Percentiles rank a stretch among this genome's conserved stretches.
Conservation (phyloP, 1,140 invertebrate genomes). For the Ostrea denselamellosa region DNA sequence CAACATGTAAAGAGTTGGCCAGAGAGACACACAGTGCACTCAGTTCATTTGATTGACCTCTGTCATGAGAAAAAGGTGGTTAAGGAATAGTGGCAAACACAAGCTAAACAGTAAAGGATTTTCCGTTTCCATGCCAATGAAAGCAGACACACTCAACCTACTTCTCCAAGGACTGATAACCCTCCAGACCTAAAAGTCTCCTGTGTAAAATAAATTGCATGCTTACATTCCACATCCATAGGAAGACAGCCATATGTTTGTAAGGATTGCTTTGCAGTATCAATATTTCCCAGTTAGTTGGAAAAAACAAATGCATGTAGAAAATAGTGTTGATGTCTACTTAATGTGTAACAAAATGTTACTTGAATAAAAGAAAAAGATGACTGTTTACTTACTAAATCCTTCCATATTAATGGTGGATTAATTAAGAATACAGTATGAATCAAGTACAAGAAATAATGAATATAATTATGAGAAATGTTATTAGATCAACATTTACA, state of each 20-base stretch:
- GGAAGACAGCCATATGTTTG: not conserved
- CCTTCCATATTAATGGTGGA: not conserved
- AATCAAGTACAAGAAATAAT: not conserved
- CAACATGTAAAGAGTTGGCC: too few relatives aligned
- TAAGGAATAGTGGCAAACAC: not conserved
- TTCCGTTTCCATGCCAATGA: not conserved
- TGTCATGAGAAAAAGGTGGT: not conserved
- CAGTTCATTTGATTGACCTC: not conserved
- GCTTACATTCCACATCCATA: not conserved
- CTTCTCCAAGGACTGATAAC: constrained; percentile 10
- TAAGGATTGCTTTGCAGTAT: too few relatives aligned
- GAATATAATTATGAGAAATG: not conserved
- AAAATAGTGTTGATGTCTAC: not conserved
- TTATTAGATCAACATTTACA: not conserved
- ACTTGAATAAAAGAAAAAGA: not conserved
- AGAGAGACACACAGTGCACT: too few relatives aligned
- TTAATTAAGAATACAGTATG: not conserved
- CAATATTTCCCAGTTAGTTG: too few relatives aligned
- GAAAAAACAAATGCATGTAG: not conserved
- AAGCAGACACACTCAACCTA: constrained; percentile 6
- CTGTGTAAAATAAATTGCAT: constrained; percentile 17
- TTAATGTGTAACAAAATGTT: not conserved
- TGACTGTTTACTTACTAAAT: not conserved
- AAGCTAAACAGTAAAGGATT: not conserved
- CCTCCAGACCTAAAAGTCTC: not conserved